These are phyloP conservation scores for Pocota personata DNA, from an alignment of 2,888 invertebrate genomes.

Conservation along the genomic window DNA sequence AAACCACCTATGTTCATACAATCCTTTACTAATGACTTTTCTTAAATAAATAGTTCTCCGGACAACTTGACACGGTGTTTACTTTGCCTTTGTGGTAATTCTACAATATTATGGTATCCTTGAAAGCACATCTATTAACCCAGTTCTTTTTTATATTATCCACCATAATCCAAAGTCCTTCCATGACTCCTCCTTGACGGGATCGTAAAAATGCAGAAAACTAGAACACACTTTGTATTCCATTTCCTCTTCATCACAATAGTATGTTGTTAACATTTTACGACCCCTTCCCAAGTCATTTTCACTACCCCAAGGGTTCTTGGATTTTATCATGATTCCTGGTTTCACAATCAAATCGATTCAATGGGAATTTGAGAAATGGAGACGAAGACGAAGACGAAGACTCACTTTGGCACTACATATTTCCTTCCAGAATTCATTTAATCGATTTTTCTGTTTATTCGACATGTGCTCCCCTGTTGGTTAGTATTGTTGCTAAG, in stretches of 20 bases:
- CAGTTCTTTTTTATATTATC: constrained; percentile 12
- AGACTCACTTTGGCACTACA: background rate
- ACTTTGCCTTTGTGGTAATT: background rate
- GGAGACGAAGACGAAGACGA: background rate
- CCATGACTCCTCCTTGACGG: constrained; percentile 30
- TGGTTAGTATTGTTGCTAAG: constrained; percentile 14
- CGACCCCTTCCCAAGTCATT: constrained; percentile 26
- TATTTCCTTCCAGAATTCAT: constrained; percentile 14
- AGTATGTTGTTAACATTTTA: constrained; percentile 33
- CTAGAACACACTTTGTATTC: constrained; percentile 17
- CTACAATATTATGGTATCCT: background rate
- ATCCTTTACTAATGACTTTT: background rate
- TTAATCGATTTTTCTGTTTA: constrained; percentile 62
- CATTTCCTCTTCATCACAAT: constrained; percentile 3
- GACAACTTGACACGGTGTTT: background rate
- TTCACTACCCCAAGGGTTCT: constrained; percentile 28
- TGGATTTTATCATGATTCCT: constrained; percentile 29
- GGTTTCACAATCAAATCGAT: constrained; percentile 43
- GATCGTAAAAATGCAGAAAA: constrained; percentile 54
- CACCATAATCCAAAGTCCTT: background rate
- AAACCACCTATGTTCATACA: background rate
- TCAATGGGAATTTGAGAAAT: constrained; percentile 32
- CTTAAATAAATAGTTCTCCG: background rate
- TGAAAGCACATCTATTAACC: constrained; percentile 15
- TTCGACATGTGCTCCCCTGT: constrained; percentile 33